Evolutionary conservation across 2,797 vertebrate genomes (phyloP).

Genomic region (Coilia nasus): DNA sequence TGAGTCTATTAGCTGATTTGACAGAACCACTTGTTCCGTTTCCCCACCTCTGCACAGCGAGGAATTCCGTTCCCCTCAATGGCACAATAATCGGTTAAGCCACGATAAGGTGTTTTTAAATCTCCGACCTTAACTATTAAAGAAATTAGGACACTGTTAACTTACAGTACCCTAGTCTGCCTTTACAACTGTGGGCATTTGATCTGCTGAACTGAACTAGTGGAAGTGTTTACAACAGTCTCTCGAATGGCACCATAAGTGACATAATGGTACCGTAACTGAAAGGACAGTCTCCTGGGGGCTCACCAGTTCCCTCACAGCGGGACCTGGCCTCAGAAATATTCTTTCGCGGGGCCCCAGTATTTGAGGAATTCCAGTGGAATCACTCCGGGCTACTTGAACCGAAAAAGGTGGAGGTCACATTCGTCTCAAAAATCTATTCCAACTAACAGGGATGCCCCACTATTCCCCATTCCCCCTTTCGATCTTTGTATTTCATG

Average conservation of each 20-base stretch:
- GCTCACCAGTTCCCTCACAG: background rate
- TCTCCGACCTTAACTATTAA: background rate
- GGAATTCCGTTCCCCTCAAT: background rate
- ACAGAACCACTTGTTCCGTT: background rate
- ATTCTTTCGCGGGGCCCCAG: background rate
- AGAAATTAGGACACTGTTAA: background rate
- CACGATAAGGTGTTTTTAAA: background rate
- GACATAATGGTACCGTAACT: background rate
- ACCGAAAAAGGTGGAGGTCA: conserved; percentile 3
- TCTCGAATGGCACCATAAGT: background rate
- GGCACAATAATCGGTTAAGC: background rate
- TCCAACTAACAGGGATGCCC: background rate
- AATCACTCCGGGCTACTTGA: background rate
- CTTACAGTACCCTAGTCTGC: background rate
- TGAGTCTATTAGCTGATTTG: background rate
- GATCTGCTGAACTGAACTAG: background rate
- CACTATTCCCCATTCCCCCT: background rate
- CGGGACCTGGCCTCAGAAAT: background rate
- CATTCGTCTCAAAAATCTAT: background rate
- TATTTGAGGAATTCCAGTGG: conserved; percentile 4
- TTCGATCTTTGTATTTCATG: background rate
- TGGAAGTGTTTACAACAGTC: background rate
- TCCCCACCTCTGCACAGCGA: background rate
- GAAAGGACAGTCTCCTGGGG: background rate
- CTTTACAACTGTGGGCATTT: background rate